Conservation (phyloP, 2,888 invertebrate species). For the Diabrotica balteata region DNA sequence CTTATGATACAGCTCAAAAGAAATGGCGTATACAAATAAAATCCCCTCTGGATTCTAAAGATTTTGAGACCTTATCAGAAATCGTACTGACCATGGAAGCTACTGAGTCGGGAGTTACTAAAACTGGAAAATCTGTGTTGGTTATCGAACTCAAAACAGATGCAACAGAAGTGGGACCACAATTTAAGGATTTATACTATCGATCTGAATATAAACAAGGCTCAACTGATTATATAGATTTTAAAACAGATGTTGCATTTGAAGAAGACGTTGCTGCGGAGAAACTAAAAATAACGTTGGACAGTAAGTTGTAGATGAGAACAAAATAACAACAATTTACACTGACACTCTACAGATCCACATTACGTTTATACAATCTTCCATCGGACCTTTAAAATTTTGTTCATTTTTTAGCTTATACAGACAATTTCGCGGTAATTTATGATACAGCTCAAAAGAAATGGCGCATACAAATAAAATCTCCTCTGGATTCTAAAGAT, state of each 20-base stretch:
- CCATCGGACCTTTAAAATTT: too few species aligned
- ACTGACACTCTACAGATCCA: too few species aligned
- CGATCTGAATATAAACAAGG: slow-evolving; percentile 14
- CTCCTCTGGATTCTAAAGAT: neutral
- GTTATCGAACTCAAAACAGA: slow-evolving; percentile 13
- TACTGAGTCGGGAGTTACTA: slow-evolving; percentile 1
- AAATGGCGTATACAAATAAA: slow-evolving; percentile 12
- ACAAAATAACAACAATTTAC: too few species aligned
- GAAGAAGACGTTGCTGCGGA: too few species aligned
- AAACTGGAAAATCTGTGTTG: slow-evolving; percentile 15
- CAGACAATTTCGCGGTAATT: slow-evolving; percentile 3
- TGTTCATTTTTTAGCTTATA: slow-evolving; percentile 15
- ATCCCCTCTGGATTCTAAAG: neutral
- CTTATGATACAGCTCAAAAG: neutral
- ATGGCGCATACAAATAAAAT: slow-evolving; percentile 13
- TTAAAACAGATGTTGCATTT: too few species aligned
- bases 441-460: neutral
- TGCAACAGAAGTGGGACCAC: slow-evolving; percentile 2
- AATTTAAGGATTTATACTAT: slow-evolving; percentile 20
- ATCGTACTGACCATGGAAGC: slow-evolving; percentile 20
- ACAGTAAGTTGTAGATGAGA: slow-evolving; percentile 7
- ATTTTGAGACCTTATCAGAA: slow-evolving; percentile 1
- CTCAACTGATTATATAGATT: neutral
- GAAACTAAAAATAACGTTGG: too few species aligned
- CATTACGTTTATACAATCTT: too few species aligned